These are phyloP conservation scores for Eidolon helvum DNA, from an alignment of 2,113 vertebrate species.

Conservation along the genomic window DNA sequence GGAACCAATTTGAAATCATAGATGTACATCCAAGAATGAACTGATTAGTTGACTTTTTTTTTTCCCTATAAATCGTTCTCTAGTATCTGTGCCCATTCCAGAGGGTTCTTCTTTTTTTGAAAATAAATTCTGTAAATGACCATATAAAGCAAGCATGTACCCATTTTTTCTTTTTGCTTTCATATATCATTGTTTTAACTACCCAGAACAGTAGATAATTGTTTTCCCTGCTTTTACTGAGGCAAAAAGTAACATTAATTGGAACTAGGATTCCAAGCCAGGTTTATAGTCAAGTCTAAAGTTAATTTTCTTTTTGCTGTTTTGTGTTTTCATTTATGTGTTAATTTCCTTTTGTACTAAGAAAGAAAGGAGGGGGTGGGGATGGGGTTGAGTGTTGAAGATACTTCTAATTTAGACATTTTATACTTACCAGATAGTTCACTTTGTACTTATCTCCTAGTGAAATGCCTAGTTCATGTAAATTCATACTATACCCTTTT, in stretches of 20 bases:
- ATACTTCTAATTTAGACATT: neutral
- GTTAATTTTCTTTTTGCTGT: neutral
- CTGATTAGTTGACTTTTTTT: neutral
- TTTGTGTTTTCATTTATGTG: neutral
- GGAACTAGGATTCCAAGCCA: neutral
- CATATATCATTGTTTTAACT: neutral
- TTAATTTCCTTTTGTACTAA: neutral
- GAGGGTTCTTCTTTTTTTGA: neutral
- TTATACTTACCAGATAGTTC: neutral
- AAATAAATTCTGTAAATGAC: neutral
- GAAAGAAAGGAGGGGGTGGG: fast-evolving
- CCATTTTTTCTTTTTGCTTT: neutral
- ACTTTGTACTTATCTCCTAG: neutral
- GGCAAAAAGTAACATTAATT: neutral
- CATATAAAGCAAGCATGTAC: neutral
- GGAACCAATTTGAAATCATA: neutral
- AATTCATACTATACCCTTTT: neutral
- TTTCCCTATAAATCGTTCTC: neutral
- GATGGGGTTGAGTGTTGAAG: neutral
- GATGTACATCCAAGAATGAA: neutral
- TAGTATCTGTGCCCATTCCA: neutral
- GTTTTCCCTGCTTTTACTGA: neutral
- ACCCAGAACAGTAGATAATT: neutral
- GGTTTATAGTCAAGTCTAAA: neutral
- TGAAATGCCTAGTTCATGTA: neutral